These are phyloP conservation scores for Limnephilus marmoratus DNA, from an alignment of 2,888 invertebrate genomes.

Conservation along the genomic window DNA sequence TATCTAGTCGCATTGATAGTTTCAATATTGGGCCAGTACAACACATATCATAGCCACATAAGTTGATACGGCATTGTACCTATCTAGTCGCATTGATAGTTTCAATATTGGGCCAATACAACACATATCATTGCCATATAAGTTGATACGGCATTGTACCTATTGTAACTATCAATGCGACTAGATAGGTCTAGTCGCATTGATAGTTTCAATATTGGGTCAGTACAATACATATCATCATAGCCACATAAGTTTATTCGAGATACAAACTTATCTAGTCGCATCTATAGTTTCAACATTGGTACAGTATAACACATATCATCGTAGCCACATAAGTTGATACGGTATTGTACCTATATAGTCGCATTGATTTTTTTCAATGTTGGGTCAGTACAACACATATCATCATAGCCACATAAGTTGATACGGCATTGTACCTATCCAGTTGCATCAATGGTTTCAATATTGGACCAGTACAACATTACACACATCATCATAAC, in stretches of 20 bases:
- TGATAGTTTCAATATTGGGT: too few relatives aligned
- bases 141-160: constrained; percentile 27
- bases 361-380: not conserved
- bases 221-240: not conserved
- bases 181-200: constrained; percentile 20
- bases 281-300: not conserved
- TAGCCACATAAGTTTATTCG: constrained; percentile 33
- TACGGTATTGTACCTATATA: constrained; percentile 22
- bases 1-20: constrained; percentile 9
- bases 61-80: too few relatives aligned
- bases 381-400: not conserved
- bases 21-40: not conserved
- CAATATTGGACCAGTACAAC: not conserved
- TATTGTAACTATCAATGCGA: too few relatives aligned
- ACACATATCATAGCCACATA: not conserved
- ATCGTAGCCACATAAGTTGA: constrained; percentile 50
- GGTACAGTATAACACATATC: not conserved
- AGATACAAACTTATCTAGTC: constrained; percentile 20
- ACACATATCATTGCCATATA: not conserved
- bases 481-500: constrained; percentile 43
- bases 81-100: too few relatives aligned
- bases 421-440: constrained; percentile 31
- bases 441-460: not conserved
- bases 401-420: constrained; percentile 54
- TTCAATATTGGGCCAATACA: too few relatives aligned